Base-by-base conservation (phyloP, 92 coral and sea anemone species). In the Pocillopora meandrina region DNA sequence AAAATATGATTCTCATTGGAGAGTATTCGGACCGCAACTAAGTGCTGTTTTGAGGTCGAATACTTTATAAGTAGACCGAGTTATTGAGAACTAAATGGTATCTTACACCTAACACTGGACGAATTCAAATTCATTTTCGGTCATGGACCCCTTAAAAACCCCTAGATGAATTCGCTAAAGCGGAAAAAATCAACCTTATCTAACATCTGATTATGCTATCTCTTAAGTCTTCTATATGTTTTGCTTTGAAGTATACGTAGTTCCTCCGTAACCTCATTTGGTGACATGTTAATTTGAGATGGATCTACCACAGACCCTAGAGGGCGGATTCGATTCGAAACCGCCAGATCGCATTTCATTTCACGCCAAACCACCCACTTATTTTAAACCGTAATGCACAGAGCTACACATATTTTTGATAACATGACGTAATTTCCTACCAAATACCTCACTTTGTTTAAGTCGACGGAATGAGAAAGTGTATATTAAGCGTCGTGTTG, bases 371-470 rank as follows among this genome's bases (percentile, higher is more conserved):
- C 74, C 74, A 70, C 74, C 74, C 74, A 65, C 26, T 33, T 70
- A 2, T 70, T 33, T 34, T 1, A 2, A 26, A 66, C 34, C 42
- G 71, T 12, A 68, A 13, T 3, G 52, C 52, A 26, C n/a, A 9
- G 12, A 35, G 19, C 17, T 34, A 14, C 47, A 47, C 12, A 19
- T 36, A 70, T 33, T 70, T 70, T 70, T 70, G 17, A 70, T 12
- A 16, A 15, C 13, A 70, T 36, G 74, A 70, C 74, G 74, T 23
- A 70, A 70, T 16, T 34, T 70, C 74, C 74, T 70, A 12, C 33
- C 14, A 5, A 47, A 68, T 18, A 66, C 26, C 26, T 26, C 26
- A 63, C 34, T 63, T 11, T 8, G 18, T 12, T 8, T 42, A 65
- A 10, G 12, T 42, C 52, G 52, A 42, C 52, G 52, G 5, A 42